Evolutionary conservation across 2,888 invertebrate genomes (phyloP), one percentile per base, ranked within the genome.

Genomic region (Chrysomela aeneicollis): DNA sequence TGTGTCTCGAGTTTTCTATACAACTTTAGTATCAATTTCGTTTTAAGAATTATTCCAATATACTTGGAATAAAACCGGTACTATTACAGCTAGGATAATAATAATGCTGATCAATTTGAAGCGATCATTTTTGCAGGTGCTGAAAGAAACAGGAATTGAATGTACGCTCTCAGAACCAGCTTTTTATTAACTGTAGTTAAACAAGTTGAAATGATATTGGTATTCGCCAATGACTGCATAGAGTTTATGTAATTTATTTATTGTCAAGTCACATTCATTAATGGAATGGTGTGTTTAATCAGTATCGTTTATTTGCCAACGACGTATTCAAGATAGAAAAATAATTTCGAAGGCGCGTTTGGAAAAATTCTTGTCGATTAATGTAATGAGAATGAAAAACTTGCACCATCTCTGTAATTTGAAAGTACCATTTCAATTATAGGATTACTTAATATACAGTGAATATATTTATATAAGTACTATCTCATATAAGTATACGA

Each of bases 191-290:
- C 37, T 32, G 35, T 32, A 35, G 21, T 47, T 59, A 32, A 59
- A 59, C n/a, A 53, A 64, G 61, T 61, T 68, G 63, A 65, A 63
- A 65, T 59, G 58, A 47, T 57, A 61, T 35, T 58, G 64, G 57
- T 61, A 68, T 55, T 60, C 55, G 52, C 59, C 21, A 64, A 57
- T 55, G 63, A 63, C 58, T 47, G 52, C 63, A 46, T 60, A 30
- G 63, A 68, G 66, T 65, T 59, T 54, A 46, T 30, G 65, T 63
- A 66, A 68, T 68, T 68, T 68, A 68, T 68, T 61, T 59, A 57
- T 63, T 61, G 63, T 66, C 59, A 63, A 37, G 32, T 32, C 55
- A 54, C 65, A 59, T 65, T 65, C 50, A 63, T 68, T 68, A 61
- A 52, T 21, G 35, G 51, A 57, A 60, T 58, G 63, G 46, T 59